Percentiles rank a stretch among this genome's conserved stretches.
phyloP scores from a whole-genome alignment of 2,113 vertebrate genomes.

The Sapajus apella region DNA sequence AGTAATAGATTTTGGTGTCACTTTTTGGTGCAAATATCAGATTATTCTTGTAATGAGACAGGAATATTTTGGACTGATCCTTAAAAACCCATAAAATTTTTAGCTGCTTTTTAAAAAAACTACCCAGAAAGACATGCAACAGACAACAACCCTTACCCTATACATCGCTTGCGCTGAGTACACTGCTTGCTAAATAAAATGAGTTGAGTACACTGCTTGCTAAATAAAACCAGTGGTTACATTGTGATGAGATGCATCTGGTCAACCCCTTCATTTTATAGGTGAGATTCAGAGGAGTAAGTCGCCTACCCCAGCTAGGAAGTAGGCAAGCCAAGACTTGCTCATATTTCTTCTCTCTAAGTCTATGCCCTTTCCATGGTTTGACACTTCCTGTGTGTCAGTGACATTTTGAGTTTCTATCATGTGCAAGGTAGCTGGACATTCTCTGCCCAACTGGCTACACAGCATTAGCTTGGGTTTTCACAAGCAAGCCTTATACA shows the following conservation, averaged over 20 bases:
- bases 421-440: neutral
- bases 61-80: neutral
- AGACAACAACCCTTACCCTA: neutral
- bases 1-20: neutral
- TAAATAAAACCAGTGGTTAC: neutral
- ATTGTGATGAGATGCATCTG: neutral
- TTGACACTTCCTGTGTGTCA: neutral
- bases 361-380: neutral
- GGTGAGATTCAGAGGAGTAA: neutral
- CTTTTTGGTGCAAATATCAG: neutral
- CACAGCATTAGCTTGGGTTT: neutral
- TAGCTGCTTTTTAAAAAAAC: neutral
- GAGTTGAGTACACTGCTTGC: neutral
- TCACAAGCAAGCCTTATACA: neutral
- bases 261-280: neutral
- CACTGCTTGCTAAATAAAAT: neutral
- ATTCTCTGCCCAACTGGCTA: neutral
- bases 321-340: neutral
- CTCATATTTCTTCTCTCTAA: neutral
- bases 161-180: neutral
- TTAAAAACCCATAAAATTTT: neutral
- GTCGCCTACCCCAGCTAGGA: neutral
- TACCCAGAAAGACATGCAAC: neutral
- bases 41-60: neutral
- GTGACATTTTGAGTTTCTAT: neutral